Conservation (phyloP, 2,888 invertebrate species). For the Limulus polyphemus region DNA sequence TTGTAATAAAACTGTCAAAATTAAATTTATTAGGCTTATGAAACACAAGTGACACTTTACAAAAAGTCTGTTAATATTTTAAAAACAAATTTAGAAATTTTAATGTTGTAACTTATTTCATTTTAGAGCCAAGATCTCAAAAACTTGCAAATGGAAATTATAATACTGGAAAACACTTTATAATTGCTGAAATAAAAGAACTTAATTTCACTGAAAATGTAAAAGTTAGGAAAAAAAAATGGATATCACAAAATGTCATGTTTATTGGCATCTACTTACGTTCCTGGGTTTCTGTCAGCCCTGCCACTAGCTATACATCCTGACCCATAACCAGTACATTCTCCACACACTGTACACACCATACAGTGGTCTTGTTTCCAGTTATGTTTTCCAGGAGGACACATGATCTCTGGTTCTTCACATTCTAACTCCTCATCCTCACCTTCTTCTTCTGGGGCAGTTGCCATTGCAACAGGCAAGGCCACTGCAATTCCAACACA, state of each 20-base stretch:
- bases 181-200: too few species aligned
- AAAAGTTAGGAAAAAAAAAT: background rate
- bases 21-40: too few species aligned
- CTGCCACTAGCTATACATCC: conserved; percentile 63
- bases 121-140: too few species aligned
- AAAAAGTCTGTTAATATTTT: too few species aligned
- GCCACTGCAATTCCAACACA: conserved; percentile 10
- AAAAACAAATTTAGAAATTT: too few species aligned
- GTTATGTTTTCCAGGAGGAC: conserved; percentile 56
- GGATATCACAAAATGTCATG: conserved; percentile 2
- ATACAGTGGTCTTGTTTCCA: conserved; percentile 72
- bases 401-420: conserved; percentile 39
- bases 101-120: too few species aligned
- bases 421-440: conserved; percentile 26
- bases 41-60: too few species aligned
- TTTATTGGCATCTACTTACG: conserved; percentile 50
- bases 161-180: too few species aligned
- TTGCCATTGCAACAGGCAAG: conserved; percentile 35
- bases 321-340: conserved; percentile 85
- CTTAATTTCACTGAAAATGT: background rate
- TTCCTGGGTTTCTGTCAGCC: conserved; percentile 68
- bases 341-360: conserved; percentile 77
- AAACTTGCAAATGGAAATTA: too few species aligned
- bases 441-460: conserved; percentile 38
- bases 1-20: too few species aligned